Evolutionary conservation across 2,797 vertebrate genomes (phyloP).

Genomic region (Catharus ustulatus): DNA sequence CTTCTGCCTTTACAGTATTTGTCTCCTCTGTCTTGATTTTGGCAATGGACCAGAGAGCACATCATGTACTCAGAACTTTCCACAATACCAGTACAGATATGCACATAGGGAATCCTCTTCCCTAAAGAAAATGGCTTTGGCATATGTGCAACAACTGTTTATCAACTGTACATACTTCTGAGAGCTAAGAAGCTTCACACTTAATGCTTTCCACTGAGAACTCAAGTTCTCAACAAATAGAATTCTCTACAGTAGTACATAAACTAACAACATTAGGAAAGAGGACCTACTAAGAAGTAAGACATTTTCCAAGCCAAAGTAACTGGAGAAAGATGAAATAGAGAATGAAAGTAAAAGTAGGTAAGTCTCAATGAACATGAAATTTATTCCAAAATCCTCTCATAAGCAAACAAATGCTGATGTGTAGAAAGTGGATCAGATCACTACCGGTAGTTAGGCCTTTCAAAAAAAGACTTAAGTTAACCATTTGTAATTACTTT

Average conservation of each 20-base stretch:
- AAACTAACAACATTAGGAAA: background rate
- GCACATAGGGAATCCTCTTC: background rate
- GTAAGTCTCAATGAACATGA: background rate
- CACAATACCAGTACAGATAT: background rate
- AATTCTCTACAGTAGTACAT: background rate
- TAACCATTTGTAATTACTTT: background rate
- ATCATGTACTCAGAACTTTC: background rate
- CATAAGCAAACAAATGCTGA: background rate
- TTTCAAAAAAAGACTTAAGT: background rate
- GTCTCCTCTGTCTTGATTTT: background rate
- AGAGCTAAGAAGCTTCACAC: background rate
- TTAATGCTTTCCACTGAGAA: background rate
- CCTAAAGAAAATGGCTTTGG: background rate
- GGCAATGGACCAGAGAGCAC: background rate
- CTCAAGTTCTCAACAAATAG: background rate
- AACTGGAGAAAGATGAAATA: background rate
- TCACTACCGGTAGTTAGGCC: background rate
- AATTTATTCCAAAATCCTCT: background rate
- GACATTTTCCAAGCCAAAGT: background rate
- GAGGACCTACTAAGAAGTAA: background rate
- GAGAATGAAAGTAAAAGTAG: background rate
- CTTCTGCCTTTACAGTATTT: background rate
- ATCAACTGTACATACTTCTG: background rate
- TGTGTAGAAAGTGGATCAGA: background rate
- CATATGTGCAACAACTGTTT: background rate